Base-by-base conservation (phyloP, 1,140 invertebrate genomes). In the Potamilus streckersoni region DNA sequence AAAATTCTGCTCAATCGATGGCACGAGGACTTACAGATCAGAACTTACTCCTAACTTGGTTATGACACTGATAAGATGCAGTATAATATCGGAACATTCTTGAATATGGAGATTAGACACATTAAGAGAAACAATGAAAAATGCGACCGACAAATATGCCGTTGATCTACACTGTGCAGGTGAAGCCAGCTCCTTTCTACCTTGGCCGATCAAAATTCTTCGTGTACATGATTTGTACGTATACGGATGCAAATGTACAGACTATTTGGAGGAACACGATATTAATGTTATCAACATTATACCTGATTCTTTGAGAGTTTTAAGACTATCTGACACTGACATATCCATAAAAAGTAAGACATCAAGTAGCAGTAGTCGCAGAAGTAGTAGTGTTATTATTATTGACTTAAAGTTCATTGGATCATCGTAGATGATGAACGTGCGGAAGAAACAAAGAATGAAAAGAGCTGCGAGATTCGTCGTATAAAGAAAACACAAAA, bases 191-290 rank as follows among this genome's bases (percentile, higher is more conserved):
- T 66, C 81, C 17, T 75, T 71, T n/a, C 31, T 83, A 3, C 74
- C 75, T 4, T 81, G 76, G 75, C 79, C 82, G 49, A 63, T 83
- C 16, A 80, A 80, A 31, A 73, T 74, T 3, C 23, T 58, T 16
- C 73, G 73, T 56, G 56, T 83, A 8, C 23, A 67, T n/a, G 63
- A 71, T 2, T 17, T 83, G 2, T 55, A 60, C 49, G 70, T 80
- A 0, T 57, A 66, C 8, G 59, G 66, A 2, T 83, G 82, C 73
- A 27, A 56, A 17, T 59, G 81, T 16, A 58, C 67, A 2, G 78
- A 79, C 63, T 83, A 75, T 61, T 58, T 83, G 16, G 58, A 27
- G 2, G 82, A 81, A 60, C 65, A 71, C n/a, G 67, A 69, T 0
- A 72, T 69, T 17, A 14, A 16, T 0, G 15, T 56, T 14, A n/a